Evolutionary conservation across 2,888 invertebrate species (phyloP), one percentile per base, ranked within the genome.

Genomic region (Caenorhabditis macrosperma): DNA sequence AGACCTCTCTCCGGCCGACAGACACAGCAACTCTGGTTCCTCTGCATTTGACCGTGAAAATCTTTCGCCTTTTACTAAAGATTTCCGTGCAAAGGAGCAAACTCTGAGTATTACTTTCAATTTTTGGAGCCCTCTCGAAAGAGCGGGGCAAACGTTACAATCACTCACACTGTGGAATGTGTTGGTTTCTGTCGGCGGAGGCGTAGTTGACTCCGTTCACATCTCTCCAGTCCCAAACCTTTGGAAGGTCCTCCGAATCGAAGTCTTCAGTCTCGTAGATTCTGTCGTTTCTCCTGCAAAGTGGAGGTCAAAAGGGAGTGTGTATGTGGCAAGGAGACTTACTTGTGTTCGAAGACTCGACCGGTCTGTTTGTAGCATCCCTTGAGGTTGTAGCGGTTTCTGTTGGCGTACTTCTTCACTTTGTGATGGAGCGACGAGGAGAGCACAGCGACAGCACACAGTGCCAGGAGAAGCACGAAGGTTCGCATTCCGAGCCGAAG

Each of bases 151-250:
- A 67, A 67, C 46, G n/a, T n/a, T 0, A 35, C 30, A 24, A 9
- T 4, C 5, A 75, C 82, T 69, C 38, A 86, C 86, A 86, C 66
- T 85, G 83, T 63, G 92, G 92, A 68, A 92, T 92, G 83, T 92
- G 92, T 81, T 92, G 92, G 80, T 92, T 92, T 61, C 92, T 85
- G 17, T 91, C 92, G 10, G 91, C 90, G 35, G 91, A 91, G 28
- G 87, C 91, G 82, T 91, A 92, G 86, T 92, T 92, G 44, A 87
- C 85, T 20, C 92, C 92, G 75, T 90, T 88, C 10, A 90, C 88
- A 84, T 92, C 91, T 80, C 92, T 87, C 92, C 92, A 92, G 81
- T 92, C 92, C 90, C 90, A 91, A 10, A 63, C 71, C 20, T 87
- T 82, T n/a, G 92, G 92, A 20, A 91, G 78, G 6, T 83, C 82